Conservation (phyloP, 64 coral and sea anemone species). For the Astreopora myriophthalma region DNA sequence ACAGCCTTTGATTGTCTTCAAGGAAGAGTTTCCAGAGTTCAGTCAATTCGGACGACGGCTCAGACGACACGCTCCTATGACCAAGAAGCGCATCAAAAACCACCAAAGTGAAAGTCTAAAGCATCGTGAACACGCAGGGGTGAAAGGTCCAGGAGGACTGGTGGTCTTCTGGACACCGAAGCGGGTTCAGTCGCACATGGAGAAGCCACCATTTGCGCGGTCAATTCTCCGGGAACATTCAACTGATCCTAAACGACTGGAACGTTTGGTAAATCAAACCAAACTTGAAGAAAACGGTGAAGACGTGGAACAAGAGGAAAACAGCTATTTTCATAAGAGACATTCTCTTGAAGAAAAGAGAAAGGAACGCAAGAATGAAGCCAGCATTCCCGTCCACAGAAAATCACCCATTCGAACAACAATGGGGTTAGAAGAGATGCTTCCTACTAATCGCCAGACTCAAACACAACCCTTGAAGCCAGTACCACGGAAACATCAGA, state of each 20-base stretch:
- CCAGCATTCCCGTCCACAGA: neutral
- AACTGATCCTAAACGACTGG: neutral
- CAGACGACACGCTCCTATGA: neutral
- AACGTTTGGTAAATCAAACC: neutral
- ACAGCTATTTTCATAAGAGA: neutral
- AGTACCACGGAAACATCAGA: neutral
- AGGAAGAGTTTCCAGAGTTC: constrained; percentile 4
- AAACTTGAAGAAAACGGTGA: neutral
- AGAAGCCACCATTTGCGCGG: neutral
- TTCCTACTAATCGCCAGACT: neutral
- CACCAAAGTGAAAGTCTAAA: neutral
- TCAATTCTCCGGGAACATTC: neutral
- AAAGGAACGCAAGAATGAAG: neutral
- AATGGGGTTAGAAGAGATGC: neutral
- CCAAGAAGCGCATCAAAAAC: neutral
- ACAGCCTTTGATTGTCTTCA: constrained; percentile 85
- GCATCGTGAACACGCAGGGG: neutral
- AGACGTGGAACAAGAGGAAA: neutral
- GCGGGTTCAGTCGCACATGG: neutral
- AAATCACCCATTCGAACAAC: neutral
- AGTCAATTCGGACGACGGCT: neutral
- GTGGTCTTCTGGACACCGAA: constrained; percentile 9
- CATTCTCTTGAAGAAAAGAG: neutral
- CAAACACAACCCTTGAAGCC: neutral
- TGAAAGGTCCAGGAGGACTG: neutral